Evolutionary conservation across 2,888 invertebrate species (phyloP), one percentile per base, ranked within the genome.

Genomic region (Athripsodes cinereus): DNA sequence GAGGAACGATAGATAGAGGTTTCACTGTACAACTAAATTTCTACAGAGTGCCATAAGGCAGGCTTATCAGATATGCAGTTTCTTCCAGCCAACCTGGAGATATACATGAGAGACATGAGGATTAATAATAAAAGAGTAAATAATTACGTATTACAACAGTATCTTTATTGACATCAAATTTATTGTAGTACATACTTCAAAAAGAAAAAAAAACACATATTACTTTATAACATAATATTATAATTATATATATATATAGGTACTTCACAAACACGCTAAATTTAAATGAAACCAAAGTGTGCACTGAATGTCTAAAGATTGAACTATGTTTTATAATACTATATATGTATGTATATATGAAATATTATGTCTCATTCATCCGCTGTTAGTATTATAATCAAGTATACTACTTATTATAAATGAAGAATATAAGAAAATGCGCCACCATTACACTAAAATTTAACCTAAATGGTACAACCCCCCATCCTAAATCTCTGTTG

Each of bases 201-300:
- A 58, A 6, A 22, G 21, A 20, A 52, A 57, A 54, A 60, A 54
- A 57, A 56, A 60, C 54, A 35, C 40, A 52, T 52, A 52, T 52
- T 56, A 59, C 55, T 55, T 49, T 35, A 56, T 55, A 35, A 40
- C 52, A 59, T 55, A 52, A 52, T 13, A 40, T 31, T n/a, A 40
- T 40, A 40, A 40, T 40, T 13, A 40, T 40, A 40, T 40, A 40
- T 40, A 40, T 26, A 26, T 13, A 40, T 40, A 40, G 40, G 40
- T 55, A 60, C 49, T 59, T 59, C 63, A 63, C 63, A 63, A 63
- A 58, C 63, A 63, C 61, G 57, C 63, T 52, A 55, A 63, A 56
- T 48, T 49, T 18, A 44, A 51, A 57, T 35, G 10, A 51, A 60
- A 48, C 52, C 53, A 55, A 54, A 50, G 52, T 59, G 59, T 61